Percentiles rank a stretch among this genome's conserved stretches.
These are phyloP conservation scores for Labeo catla DNA, from an alignment of 2,113 vertebrate genomes.

Conservation along the genomic window DNA sequence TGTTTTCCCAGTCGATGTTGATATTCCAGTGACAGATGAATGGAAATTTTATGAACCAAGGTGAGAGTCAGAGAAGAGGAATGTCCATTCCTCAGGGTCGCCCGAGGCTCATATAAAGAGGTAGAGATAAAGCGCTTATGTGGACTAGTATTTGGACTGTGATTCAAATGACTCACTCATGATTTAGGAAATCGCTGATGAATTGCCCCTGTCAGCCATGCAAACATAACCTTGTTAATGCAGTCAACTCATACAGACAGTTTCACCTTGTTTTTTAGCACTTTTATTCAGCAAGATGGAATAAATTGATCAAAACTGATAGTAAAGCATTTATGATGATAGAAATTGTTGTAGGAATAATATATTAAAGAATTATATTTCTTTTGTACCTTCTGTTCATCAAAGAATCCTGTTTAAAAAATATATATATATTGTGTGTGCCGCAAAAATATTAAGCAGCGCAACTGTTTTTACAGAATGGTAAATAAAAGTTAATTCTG, in stretches of 20 bases:
- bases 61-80: conserved; percentile 12
- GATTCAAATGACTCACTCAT: conserved; percentile 45
- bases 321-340: background rate
- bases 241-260: background rate
- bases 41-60: conserved; percentile 14
- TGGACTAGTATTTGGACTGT: conserved; percentile 32
- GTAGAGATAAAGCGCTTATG: conserved; percentile 1
- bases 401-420: no score
- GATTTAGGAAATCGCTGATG: conserved; percentile 42
- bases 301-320: background rate
- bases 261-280: background rate
- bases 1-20: background rate
- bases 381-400: no score
- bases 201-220: conserved; percentile 26
- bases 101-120: background rate
- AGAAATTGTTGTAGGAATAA: background rate
- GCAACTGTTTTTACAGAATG: no score
- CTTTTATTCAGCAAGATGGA: background rate
- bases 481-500: no score
- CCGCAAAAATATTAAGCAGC: no score
- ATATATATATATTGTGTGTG: no score
- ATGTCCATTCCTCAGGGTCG: background rate
- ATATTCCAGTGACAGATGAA: background rate
- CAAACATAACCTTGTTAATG: conserved; percentile 6
- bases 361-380: no score